Base-by-base conservation (phyloP, 2,888 invertebrate genomes). In the Branchipolynoe longqiensis region DNA sequence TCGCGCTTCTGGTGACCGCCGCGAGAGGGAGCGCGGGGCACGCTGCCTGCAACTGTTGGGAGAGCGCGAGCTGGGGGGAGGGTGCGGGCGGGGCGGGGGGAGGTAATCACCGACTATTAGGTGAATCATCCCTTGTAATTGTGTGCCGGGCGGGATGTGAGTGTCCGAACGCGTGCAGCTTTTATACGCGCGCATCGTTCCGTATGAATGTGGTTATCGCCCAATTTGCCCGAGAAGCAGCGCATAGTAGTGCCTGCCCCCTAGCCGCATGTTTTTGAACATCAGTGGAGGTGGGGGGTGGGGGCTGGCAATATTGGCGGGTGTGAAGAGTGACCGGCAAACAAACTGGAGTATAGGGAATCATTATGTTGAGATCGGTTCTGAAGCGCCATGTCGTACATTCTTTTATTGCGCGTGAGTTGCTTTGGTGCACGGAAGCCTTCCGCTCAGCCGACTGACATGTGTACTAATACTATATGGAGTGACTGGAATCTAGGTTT, bases 91-190 rank as follows among this genome's bases (percentile, higher is more conserved):
- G 36, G 25, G 25, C n/a, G 62, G n/a, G 64, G 38, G 0, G 14
- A 38, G 14, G 36, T 38, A 33, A 69, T 69, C 1, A 33, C 12
- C 33, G 22, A 4, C 69, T 38, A 69, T 69, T 69, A 36, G 36
- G 36, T 69, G 69, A 69, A 69, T 69, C 69, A 69, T 69, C 36
- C 38, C 36, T 69, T 38, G 69, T 69, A 69, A 69, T 69, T 69
- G 69, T 69, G 28, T 14, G 36, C 69, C n/a, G n/a, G 69, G 12
- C 1, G 0, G 69, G 6, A 69, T 69, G 69, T 38, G 36, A 69
- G 18, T 25, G 62, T 18, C 69, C 69, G 38, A 36, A 33, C 69
- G 38, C 69, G 38, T 25, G 31, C 62, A 25, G 69, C 69, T 69
- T n/a, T 69, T 69, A 33, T 69, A 14, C 38, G 36, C 18, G 38